Evolutionary conservation across 2,797 vertebrate species (phyloP).

Genomic region (Phalloptychus januarius): DNA sequence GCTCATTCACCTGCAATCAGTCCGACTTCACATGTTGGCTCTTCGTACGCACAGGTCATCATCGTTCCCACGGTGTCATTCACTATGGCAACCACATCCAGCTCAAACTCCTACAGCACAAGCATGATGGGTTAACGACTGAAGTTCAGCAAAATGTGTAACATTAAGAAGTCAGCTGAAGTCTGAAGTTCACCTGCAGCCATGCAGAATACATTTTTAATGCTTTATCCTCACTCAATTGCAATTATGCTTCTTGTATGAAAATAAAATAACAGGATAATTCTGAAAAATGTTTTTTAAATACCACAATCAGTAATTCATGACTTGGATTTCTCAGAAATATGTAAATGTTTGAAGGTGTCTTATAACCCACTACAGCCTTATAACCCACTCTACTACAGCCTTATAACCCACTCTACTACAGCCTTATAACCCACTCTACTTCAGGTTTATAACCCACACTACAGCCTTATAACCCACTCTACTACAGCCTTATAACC

Average conservation of each 20-base stretch:
- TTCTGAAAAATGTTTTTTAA: not conserved
- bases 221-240: not conserved
- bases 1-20: conserved; percentile 90
- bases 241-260: not conserved
- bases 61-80: conserved; percentile 99
- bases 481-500: too few relatives aligned
- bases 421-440: too few relatives aligned
- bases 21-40: conserved; percentile 94
- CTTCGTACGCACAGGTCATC: conserved; percentile 99
- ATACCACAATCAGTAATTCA: not conserved
- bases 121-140: not conserved
- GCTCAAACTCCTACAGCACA: conserved; percentile 90
- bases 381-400: too few relatives aligned
- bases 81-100: conserved; percentile 97
- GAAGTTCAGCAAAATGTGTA: not conserved
- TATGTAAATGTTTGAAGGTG: not conserved
- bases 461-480: not conserved
- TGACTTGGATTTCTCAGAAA: not conserved
- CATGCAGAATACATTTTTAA: too few relatives aligned
- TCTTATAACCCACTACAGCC: too few relatives aligned
- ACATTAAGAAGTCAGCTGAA: not conserved
- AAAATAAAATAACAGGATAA: not conserved
- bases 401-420: too few relatives aligned
- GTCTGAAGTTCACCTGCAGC: not conserved
- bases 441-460: too few relatives aligned